A percentile compares a stretch with the other conserved stretches of the same genome.
These are phyloP conservation scores for Cyphomyrmex costatus DNA, from an alignment of 1,140 invertebrate species.

Conservation along the genomic window DNA sequence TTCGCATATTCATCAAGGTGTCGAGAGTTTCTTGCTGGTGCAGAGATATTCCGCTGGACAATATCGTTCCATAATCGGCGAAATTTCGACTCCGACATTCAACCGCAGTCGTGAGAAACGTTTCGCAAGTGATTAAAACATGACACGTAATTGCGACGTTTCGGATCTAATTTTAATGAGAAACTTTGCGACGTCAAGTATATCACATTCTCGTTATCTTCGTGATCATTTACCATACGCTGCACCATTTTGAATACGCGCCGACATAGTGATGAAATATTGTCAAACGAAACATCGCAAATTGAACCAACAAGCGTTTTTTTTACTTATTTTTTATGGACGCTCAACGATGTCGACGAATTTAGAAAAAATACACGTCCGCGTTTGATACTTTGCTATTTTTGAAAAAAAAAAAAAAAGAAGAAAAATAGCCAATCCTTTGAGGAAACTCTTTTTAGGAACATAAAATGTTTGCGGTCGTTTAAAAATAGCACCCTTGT, in stretches of 20 bases:
- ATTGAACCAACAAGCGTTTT: not conserved
- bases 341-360: not conserved
- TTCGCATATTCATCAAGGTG: slow-evolving; percentile 22
- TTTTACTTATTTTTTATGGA: not conserved
- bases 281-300: slow-evolving; percentile 11
- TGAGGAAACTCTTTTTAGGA: slow-evolving; percentile 3
- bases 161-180: slow-evolving; percentile 40
- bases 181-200: slow-evolving; percentile 9
- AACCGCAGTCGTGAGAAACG: slow-evolving; percentile 10
- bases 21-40: slow-evolving; percentile 20
- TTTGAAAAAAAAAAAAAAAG: too few relatives aligned
- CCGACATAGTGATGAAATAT: not conserved
- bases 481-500: slow-evolving; percentile 55
- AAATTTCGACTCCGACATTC: slow-evolving; percentile 35
- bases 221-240: not conserved
- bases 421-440: slow-evolving; percentile 6
- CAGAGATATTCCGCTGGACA: slow-evolving; percentile 8
- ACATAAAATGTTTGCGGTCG: slow-evolving; percentile 40
- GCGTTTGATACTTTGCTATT: slow-evolving; percentile 24
- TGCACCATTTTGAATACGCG: slow-evolving; percentile 3
- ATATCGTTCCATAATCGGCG: not conserved
- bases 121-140: slow-evolving; percentile 51
- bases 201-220: slow-evolving; percentile 24
- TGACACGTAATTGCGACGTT: slow-evolving; percentile 18
- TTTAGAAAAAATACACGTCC: slow-evolving; percentile 17